Conservation (phyloP, 2,113 vertebrate genomes). For the Grallaria varia region DNA sequence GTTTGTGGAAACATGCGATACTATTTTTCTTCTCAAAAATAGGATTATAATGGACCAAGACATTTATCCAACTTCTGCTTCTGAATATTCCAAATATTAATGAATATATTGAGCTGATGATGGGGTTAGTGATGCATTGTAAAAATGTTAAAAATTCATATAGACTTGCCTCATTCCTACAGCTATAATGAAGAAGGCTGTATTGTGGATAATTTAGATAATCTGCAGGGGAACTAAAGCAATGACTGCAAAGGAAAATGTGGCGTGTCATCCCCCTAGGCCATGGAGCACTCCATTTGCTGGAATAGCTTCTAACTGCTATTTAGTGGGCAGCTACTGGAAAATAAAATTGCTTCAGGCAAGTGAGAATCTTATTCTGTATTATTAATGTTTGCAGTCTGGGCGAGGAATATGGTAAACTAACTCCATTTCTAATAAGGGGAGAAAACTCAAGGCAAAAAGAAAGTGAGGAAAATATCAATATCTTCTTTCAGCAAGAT, state of each 20-base stretch:
- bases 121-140: not conserved
- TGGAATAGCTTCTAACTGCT: constrained; percentile 43
- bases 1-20: not conserved
- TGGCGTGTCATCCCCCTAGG: not conserved
- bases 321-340: constrained; percentile 51
- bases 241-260: constrained; percentile 38
- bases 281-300: constrained; percentile 21
- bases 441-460: not conserved
- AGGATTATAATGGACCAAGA: not conserved
- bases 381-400: constrained; percentile 30
- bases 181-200: not conserved
- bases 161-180: not conserved
- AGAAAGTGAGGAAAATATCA: not conserved
- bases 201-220: constrained; percentile 43
- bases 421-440: not conserved
- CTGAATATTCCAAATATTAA: constrained; percentile 10
- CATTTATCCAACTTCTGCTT: not conserved
- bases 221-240: constrained; percentile 27
- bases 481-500: not conserved
- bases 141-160: not conserved
- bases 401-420: not conserved
- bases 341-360: constrained; percentile 54
- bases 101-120: not conserved
- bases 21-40: not conserved
- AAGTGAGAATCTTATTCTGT: constrained; percentile 25